Conservation (phyloP, 2,888 invertebrate genomes). For the Caenorhabditis zanzibari region DNA sequence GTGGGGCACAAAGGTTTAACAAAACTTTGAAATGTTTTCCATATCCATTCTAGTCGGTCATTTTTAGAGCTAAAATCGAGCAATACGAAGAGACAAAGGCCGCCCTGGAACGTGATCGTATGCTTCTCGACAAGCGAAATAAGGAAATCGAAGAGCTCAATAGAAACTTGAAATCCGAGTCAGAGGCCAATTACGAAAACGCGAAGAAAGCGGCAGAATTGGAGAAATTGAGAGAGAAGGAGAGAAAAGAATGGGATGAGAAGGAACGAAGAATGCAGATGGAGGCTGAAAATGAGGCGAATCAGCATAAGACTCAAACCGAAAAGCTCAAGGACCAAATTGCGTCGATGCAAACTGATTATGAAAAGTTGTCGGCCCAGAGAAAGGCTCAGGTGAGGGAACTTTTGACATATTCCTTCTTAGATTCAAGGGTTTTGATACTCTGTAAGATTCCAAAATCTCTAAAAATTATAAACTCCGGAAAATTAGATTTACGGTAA, state of each 20-base stretch:
- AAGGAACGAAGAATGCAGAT: conserved; percentile 70
- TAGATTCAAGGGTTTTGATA: too few species aligned
- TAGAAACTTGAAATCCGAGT: conserved; percentile 67
- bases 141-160: conserved; percentile 78
- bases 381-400: conserved; percentile 68
- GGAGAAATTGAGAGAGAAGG: conserved; percentile 70
- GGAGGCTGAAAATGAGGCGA: conserved; percentile 73
- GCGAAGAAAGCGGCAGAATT: conserved; percentile 68
- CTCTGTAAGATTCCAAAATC: too few species aligned
- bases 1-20: not conserved
- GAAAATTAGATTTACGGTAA: too few species aligned
- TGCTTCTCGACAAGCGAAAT: conserved; percentile 73
- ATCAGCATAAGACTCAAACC: conserved; percentile 57
- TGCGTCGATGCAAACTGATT: conserved; percentile 64
- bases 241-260: conserved; percentile 73
- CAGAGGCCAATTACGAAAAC: conserved; percentile 72
- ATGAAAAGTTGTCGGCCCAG: conserved; percentile 64
- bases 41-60: too few species aligned
- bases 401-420: too few species aligned
- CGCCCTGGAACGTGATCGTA: conserved; percentile 74
- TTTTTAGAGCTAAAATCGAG: conserved; percentile 65
- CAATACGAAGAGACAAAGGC: conserved; percentile 75
- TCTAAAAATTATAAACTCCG: too few species aligned
- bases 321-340: conserved; percentile 71
- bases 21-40: too few species aligned